Base-by-base conservation (phyloP, 2,113 vertebrate species). In the Dasypus novemcinctus region DNA sequence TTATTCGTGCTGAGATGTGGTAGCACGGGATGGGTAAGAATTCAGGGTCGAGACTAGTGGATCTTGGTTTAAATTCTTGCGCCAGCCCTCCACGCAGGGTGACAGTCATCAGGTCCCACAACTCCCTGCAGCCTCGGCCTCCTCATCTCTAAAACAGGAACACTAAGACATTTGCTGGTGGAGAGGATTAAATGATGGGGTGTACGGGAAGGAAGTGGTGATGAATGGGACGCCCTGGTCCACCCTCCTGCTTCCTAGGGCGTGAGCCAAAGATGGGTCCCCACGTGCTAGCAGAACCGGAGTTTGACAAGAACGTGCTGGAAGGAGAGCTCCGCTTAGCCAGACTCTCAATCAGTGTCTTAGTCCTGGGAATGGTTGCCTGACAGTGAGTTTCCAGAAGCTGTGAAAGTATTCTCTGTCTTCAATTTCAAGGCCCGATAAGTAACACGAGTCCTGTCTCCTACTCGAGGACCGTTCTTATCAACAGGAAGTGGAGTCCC, bases 171-270 rank as follows among this genome's bases (percentile, higher is more conserved):
- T 27, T 27, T 3, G 27, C 20, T 5, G 1, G 18, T 10, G 13
- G 0, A 4, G 36, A 87, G 33, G 43, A 17, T 12, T 1, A 41
- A 27, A 11, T 3, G 18, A 57, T 33, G 18, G 0, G 2, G 18
- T 11, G 23, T 8, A 1, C 0, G 0, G 1, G 8, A 17, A 29
- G 2, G 25, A 7, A 13, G n/a, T n/a, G n/a, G n/a, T n/a, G 52
- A 4, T 5, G 23, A 54, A 33, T 3, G 23, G 27, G 20, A 23
- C 29, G 6, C 0, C 7, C 12, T 12, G 27, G 57, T 4, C 12
- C 43, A 4, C 20, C 49, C 27, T 27, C 1, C 4, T 8, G 33
- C 5, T 13, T 7, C 74, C 12, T 31, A 41, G 33, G 41, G 3
- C 15, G 31, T 10, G 49, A 54, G 54, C 71, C 33, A 27, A 69